A percentile compares a stretch with the other conserved stretches of the same genome.
Evolutionary conservation across 2,113 vertebrate genomes (phyloP).

Genomic region (Leuciscus idus): DNA sequence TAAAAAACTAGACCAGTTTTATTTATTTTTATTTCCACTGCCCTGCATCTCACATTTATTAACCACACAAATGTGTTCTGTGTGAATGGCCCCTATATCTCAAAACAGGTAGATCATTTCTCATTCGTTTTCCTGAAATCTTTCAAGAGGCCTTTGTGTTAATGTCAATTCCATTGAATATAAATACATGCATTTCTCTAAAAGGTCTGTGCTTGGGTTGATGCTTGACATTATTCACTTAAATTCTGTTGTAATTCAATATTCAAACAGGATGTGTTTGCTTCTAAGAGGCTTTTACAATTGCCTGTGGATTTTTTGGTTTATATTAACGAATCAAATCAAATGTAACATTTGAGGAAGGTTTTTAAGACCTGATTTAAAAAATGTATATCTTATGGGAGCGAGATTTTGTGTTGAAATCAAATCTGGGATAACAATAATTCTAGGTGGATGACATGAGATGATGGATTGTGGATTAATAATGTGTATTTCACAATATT

Average conservation of each 20-base stretch:
- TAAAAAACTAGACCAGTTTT: too few relatives aligned
- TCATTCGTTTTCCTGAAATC: not conserved
- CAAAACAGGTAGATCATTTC: not conserved
- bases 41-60: too few relatives aligned
- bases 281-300: slow-evolving; percentile 5
- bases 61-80: too few relatives aligned
- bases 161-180: not conserved
- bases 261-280: not conserved
- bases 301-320: slow-evolving; percentile 7
- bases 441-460: not conserved
- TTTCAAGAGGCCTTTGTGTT: not conserved
- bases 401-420: not conserved
- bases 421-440: not conserved
- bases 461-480: not conserved
- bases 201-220: not conserved
- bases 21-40: too few relatives aligned
- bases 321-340: slow-evolving; percentile 17
- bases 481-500: slow-evolving; percentile 1
- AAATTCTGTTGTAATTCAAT: not conserved
- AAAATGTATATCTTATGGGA: not conserved
- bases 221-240: not conserved
- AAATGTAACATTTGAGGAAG: slow-evolving; percentile 19
- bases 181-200: not conserved
- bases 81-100: not conserved
- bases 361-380: not conserved